A percentile compares a stretch with the other conserved stretches of the same genome.
Conservation (phyloP, 2,113 vertebrate species). For the Scatophagus argus region DNA sequence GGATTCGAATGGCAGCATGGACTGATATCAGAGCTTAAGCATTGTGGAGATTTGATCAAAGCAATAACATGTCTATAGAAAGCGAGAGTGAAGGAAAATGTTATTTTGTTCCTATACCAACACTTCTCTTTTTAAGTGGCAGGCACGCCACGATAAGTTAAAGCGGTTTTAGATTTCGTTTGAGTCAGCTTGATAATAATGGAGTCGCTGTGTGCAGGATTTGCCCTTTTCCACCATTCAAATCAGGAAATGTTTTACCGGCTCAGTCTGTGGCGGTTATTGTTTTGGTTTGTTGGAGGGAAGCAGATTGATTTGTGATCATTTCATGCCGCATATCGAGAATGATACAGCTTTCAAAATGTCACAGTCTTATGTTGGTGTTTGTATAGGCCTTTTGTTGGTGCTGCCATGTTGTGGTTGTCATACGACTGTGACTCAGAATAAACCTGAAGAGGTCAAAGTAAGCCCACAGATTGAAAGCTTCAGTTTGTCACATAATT, state of each 20-base stretch:
- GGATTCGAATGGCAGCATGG: conserved; percentile 34
- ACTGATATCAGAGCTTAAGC: conserved; percentile 52
- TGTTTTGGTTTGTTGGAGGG: neutral
- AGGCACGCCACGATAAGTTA: neutral
- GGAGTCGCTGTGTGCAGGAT: neutral
- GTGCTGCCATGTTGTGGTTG: conserved; percentile 15
- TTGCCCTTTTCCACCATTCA: neutral
- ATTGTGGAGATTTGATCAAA: conserved; percentile 59
- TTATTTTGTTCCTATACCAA: conserved; percentile 28
- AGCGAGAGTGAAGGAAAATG: conserved; percentile 51
- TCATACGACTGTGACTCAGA: conserved; percentile 48
- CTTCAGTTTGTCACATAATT: neutral
- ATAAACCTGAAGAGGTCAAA: neutral
- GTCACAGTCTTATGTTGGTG: neutral
- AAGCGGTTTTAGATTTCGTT: conserved; percentile 20
- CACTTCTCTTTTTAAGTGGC: conserved; percentile 1
- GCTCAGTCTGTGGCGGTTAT: neutral
- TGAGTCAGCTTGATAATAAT: neutral
- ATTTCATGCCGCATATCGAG: neutral
- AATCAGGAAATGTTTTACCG: neutral
- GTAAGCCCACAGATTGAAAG: no score
- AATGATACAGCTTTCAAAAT: neutral
- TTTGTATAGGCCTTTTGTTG: conserved; percentile 18
- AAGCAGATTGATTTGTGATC: neutral
- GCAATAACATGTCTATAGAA: conserved; percentile 58